Base-by-base conservation (phyloP, 2,797 vertebrate species). In the Sebastes vulpes region DNA sequence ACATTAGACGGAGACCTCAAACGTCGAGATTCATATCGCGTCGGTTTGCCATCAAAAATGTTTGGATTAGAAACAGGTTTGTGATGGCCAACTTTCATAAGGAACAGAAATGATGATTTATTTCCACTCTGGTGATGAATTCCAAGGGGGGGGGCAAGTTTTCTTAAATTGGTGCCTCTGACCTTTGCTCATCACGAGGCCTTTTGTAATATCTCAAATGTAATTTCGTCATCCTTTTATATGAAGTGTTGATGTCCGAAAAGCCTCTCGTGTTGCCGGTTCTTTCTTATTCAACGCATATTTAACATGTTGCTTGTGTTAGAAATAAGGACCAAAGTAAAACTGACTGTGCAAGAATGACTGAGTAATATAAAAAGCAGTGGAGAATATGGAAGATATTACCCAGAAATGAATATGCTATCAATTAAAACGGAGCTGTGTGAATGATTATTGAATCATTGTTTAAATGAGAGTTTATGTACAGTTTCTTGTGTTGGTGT, bases 371-470 rank as follows among this genome's bases (percentile, higher is more conserved):
- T 71, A 66, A 82, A 85, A 81, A 74, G 61, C 60, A 73, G 65
- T 25, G 35, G 68, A 48, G 72, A 75, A 78, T 77, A 58, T 71
- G 38, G 50, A 79, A 73, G 72, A 72, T 31, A 79, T 82, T 65
- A 84, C 72, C 50, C 53, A n/a, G 32, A 70, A 85, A 89, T 80
- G 56, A 88, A 84, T 85, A 35, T 53, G 67, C 52, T 72, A 60
- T 85, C 76, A 81, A 72, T 86, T 89, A 72, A 73, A 82, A 58
- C 68, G 32, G 32, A 9, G 46, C 73, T 68, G 46, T 67, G 26
- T 60, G 68, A 84, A 38, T 53, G 70, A 81, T 84, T 54, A 76
- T 60, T 65, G 64, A 81, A 74, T 82, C 52, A 66, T 58, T 77
- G 78, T 76, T 72, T 75, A 60, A 82, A 71, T 21, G 28, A 78